Percentiles rank a stretch among this genome's conserved stretches.
These are phyloP conservation scores for Habrosyne pyritoides DNA, from an alignment of 2,888 invertebrate genomes.

Conservation along the genomic window DNA sequence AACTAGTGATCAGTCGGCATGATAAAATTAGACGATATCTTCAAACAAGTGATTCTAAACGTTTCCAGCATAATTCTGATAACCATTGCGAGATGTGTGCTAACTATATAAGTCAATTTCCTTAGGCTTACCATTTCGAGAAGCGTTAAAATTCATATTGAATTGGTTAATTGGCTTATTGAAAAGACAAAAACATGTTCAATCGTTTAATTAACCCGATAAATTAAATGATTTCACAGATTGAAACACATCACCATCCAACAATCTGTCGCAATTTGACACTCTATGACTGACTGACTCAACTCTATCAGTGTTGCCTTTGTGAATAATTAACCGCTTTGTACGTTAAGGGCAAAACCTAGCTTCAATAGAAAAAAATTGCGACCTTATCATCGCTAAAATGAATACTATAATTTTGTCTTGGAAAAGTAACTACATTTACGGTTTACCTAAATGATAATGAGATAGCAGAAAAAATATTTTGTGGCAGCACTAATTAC, in stretches of 20 bases:
- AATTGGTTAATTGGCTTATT: conserved; percentile 31
- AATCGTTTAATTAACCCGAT: conserved; percentile 44
- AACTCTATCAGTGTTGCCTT: too few relatives aligned
- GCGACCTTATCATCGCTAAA: too few relatives aligned
- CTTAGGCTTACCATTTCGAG: conserved; percentile 68
- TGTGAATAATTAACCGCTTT: too few relatives aligned
- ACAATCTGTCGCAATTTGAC: conserved; percentile 43
- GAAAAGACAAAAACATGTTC: conserved; percentile 54
- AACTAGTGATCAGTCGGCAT: neutral
- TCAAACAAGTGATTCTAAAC: neutral
- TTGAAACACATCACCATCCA: conserved; percentile 74
- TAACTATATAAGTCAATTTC: neutral
- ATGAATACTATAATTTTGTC: too few relatives aligned
- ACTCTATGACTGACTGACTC: too few relatives aligned
- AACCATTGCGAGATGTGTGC: neutral
- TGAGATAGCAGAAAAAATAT: too few relatives aligned
- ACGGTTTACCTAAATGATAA: too few relatives aligned
- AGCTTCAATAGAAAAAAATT: too few relatives aligned
- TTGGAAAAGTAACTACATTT: too few relatives aligned
- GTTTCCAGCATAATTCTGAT: neutral
- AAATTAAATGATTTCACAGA: conserved; percentile 47
- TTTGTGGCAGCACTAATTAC: too few relatives aligned
- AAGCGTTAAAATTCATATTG: conserved; percentile 78
- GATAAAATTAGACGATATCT: neutral
- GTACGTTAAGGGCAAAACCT: too few relatives aligned